Conservation (phyloP, 2,797 vertebrate genomes). For the Halcyon smyrnensis region DNA sequence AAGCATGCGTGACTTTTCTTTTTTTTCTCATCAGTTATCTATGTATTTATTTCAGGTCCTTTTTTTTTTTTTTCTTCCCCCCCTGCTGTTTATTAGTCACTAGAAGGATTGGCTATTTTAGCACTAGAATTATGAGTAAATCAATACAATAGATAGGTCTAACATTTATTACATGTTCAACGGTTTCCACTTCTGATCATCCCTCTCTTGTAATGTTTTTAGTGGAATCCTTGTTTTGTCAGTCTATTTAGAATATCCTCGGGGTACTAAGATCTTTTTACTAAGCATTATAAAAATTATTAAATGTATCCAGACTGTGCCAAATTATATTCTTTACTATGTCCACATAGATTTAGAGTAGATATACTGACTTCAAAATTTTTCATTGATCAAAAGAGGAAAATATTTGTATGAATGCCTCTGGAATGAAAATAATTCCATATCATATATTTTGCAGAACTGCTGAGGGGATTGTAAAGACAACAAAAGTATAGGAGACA, state of each 20-base stretch:
- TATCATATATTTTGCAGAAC: neutral
- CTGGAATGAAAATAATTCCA: neutral
- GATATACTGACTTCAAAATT: neutral
- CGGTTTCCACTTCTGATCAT: neutral
- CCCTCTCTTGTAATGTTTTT: neutral
- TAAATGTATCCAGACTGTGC: neutral
- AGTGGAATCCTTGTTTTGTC: neutral
- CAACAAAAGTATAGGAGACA: neutral
- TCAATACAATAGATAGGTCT: neutral
- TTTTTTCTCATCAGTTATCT: neutral
- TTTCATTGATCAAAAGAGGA: neutral
- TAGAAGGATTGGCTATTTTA: neutral
- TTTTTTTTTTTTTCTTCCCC: neutral
- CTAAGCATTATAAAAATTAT: neutral
- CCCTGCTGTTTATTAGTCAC: neutral
- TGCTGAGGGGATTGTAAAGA: neutral
- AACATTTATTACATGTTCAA: neutral
- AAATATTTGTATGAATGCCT: neutral
- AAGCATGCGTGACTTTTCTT: neutral
- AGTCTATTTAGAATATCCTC: neutral
- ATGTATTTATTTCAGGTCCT: neutral
- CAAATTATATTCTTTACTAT: neutral
- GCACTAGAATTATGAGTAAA: neutral
- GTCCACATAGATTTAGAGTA: neutral
- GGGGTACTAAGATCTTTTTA: neutral